Base-by-base conservation (phyloP, 2,888 invertebrate genomes). In the Eupithecia subumbrata region DNA sequence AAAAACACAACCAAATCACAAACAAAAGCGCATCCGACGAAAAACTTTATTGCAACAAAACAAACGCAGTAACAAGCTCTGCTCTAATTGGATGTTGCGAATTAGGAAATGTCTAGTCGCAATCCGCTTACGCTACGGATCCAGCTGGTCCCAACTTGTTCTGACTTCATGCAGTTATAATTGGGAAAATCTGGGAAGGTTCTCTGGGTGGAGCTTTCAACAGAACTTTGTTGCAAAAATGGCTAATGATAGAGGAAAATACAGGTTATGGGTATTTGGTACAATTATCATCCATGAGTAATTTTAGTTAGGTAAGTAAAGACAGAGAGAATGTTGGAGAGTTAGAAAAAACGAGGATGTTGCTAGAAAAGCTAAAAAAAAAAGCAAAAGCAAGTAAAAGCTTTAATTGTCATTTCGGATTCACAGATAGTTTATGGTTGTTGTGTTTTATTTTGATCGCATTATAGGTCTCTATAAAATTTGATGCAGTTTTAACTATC, bases 71-170 rank as follows among this genome's bases (percentile, higher is more conserved):
- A 74, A 67, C 71, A 74, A 74, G 71, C 56, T 52, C 34, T 1
- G 34, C 30, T 45, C 67, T 74, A 74, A 74, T 74, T 74, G 74
- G 74, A 66, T 56, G 74, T 5, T n/a, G 67, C 30, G 71, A 71
- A 74, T 74, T 74, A 74, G 74, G 71, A 71, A 71, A 40, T 30
- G 71, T 70, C 70, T 74, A 70, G 69, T 45, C 45, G 40, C 48
- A 71, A 74, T 71, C 70, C 52, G 66, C 74, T 74, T 74, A 66
- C 64, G 30, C 37, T 56, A 56, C 37, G 67, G 22, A 12, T 22
- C 18, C 67, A 67, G n/a, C 67, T 67, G 34, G n/a, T 40, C 18
- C 40, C 34, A 63, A 68, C 68, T 64, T 64, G 34, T 64, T 66
- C 66, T 67, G 66, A 30, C 66, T 56, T 18, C 37, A 56, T 18